Evolutionary conservation across 2,888 invertebrate species (phyloP), one percentile per base, ranked within the genome.

Genomic region (Hofmannophila pseudospretella): DNA sequence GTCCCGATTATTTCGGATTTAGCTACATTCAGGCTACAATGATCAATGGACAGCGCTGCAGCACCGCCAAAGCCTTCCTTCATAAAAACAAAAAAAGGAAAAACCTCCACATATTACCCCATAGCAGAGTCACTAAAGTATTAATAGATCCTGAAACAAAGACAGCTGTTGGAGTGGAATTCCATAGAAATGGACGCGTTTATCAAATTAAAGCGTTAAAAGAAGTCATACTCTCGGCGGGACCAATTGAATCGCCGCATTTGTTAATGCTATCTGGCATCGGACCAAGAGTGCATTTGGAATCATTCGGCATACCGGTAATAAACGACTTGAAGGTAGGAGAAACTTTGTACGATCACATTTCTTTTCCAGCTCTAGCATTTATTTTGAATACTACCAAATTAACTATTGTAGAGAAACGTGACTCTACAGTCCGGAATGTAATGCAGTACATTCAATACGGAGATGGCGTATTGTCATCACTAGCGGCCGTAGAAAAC

Each of bases 201-300:
- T 79, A 78, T 44, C 56, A 60, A 45, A 75, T 84, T 27, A 49
- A 51, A 42, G 84, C 84, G 4, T 74, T 64, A 1, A 90, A 88
- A 47, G 90, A 90, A 65, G 88, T 90, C 0, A 81, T 90, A 29
- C 51, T 90, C 4, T 91, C 92, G 5, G 93, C 92, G 1, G 94
- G 96, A 0, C 90, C 94, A 0, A 91, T 96, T 45, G 94, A 93
- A 69, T 91, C 94, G 0, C 93, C 96, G 0, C 94, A 96, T 67
- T 64, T 96, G 7, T 54, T 92, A 10, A 90, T 91, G 90, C 68
- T 92, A 1, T 90, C 90, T 0, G 92, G 92, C 1, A 69, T 93
- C 7, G 93, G 93, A 0, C 92, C 93, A 1, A 84, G 69, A 50
- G 68, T 88, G 2, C 90, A 92, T 46, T 64, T 92, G 34, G 56